Evolutionary conservation across 2,113 vertebrate species (phyloP).

Genomic region (Oryzias javanicus): DNA sequence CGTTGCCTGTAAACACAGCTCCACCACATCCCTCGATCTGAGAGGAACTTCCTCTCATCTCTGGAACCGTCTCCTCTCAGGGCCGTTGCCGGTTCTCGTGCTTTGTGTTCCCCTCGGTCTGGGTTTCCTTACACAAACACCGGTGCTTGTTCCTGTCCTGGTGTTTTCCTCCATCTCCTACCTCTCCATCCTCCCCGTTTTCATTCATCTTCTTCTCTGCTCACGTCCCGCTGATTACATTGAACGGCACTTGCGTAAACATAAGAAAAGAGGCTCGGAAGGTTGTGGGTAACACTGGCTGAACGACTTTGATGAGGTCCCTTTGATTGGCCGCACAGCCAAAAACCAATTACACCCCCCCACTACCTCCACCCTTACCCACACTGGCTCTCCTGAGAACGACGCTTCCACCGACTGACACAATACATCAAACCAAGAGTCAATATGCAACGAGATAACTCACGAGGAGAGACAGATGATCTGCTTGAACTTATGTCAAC

Average conservation of each 20-base stretch:
- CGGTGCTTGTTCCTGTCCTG: slow-evolving; percentile 14
- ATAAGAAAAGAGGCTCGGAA: slow-evolving; percentile 38
- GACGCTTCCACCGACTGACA: slow-evolving; percentile 26
- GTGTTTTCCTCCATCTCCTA: slow-evolving; percentile 27
- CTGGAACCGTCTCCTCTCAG: slow-evolving; percentile 25
- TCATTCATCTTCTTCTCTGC: slow-evolving; percentile 30
- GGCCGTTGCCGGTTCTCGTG: slow-evolving; percentile 4
- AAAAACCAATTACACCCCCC: slow-evolving; percentile 53
- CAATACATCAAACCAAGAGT: slow-evolving; percentile 26
- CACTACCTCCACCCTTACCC: slow-evolving; percentile 20
- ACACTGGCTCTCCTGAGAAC: slow-evolving; percentile 13
- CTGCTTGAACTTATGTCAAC: slow-evolving; percentile 3
- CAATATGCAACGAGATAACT: slow-evolving; percentile 19
- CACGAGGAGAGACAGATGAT: slow-evolving; percentile 30
- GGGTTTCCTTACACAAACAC: slow-evolving; percentile 38
- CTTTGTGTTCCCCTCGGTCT: slow-evolving; percentile 20
- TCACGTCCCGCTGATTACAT: slow-evolving; percentile 36
- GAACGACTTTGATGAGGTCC: slow-evolving; percentile 66
- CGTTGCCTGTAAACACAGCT: slow-evolving; percentile 51
- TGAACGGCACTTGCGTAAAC: slow-evolving; percentile 50
- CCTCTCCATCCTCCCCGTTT: slow-evolving; percentile 24
- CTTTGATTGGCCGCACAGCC: slow-evolving; percentile 64
- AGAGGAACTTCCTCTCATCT: slow-evolving; percentile 38
- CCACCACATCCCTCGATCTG: slow-evolving; percentile 59
- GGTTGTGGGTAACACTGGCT: slow-evolving; percentile 39